A percentile compares a stretch with the other conserved stretches of the same genome.
phyloP scores from a whole-genome alignment of 2,888 invertebrate species.

The Cephus runcator region DNA sequence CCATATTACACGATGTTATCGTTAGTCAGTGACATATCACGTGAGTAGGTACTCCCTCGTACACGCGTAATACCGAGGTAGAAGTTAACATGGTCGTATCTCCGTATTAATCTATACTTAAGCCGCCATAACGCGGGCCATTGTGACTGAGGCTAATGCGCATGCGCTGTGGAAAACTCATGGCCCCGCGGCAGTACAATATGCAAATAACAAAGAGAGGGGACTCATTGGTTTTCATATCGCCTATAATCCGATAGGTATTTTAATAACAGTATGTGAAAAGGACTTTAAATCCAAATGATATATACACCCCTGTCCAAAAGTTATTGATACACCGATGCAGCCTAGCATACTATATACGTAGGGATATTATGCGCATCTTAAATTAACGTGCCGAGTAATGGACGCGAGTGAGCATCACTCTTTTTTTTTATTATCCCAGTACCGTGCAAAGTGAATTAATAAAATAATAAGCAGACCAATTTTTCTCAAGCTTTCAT shows the following conservation, averaged over 20 bases:
- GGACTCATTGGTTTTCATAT: background rate
- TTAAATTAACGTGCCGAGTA: background rate
- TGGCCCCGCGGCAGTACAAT: background rate
- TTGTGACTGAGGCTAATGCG: background rate
- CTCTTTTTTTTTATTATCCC: background rate
- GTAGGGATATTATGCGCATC: background rate
- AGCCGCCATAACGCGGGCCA: background rate
- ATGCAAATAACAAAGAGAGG: background rate
- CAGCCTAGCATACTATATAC: background rate
- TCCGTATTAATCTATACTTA: conserved; percentile 18
- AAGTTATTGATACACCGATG: background rate
- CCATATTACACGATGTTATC: conserved; percentile 14
- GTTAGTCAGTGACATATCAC: conserved; percentile 24
- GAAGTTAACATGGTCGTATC: conserved; percentile 15
- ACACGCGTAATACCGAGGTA: conserved; percentile 7
- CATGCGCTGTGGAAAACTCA: background rate
- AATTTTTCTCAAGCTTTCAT: background rate
- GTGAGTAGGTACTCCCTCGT: conserved; percentile 11
- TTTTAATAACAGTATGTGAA: background rate
- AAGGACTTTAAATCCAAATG: background rate
- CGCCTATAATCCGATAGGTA: background rate
- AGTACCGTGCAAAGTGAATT: background rate
- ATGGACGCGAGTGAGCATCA: background rate
- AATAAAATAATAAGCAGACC: background rate
- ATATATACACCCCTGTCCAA: background rate